Evolutionary conservation across 2,797 vertebrate species (phyloP), one percentile per base, ranked within the genome.

Genomic region (Megaceryle alcyon): DNA sequence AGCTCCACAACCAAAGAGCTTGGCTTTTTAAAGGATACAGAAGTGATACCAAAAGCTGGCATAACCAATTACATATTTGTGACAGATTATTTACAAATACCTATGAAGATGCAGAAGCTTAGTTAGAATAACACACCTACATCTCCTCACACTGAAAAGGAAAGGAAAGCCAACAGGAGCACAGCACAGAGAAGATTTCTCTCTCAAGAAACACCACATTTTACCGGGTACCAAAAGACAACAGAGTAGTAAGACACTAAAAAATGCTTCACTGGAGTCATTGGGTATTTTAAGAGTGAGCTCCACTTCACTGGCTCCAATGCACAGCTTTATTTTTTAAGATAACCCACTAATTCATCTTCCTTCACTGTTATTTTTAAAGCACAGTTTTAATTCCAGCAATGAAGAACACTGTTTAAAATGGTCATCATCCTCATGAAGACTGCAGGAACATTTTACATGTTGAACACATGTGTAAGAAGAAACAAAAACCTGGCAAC

Each of bases 151-250:
- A 78, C 57, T 75, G 65, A 82, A 89, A 77, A 76, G 69, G 60
- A 90, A 86, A 77, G 76, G 77, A 94, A 91, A 97, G 65, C 85
- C 61, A 81, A 95, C 44, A 88, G 73, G 51, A 96, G 82, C 49
- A 48, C 10, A 92, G 46, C 81, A 39, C 6, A 7, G 78, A 95
- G 75, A 49, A 94, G 81, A 88, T 85, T 92, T 73, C 8, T 76
- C 82, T 95, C 92, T 93, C 92, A 82, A 78, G 64, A 91, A 70
- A 96, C 73, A 94, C 90, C 95, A 48, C 41, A 57, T 64, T 83
- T 75, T 44, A 92, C 53, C 14, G n/a, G 12, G 16, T 60, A 89
- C 57, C 25, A 37, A 88, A 94, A 95, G 53, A 92, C 82, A 70
- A 28, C 49, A 94, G 51, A 53, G 22, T 60, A 93, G 82, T 35